phyloP scores from a whole-genome alignment of 2,797 vertebrate species.

The Miichthys miiuy region DNA sequence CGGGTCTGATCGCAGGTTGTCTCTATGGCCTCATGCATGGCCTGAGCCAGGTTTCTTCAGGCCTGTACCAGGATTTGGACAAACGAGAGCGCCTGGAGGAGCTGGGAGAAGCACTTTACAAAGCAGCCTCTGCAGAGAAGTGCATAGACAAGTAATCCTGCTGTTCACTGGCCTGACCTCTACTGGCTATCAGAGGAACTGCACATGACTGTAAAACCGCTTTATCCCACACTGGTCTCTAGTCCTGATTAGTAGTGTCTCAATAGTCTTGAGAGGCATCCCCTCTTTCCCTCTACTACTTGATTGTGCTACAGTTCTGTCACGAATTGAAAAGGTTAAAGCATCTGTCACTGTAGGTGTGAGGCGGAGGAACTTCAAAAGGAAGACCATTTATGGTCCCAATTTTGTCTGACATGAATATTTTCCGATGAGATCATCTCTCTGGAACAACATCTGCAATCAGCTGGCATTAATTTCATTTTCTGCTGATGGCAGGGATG shows the following conservation, averaged over 20 bases:
- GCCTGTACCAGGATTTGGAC: constrained; percentile 91
- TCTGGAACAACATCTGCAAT: constrained; percentile 18
- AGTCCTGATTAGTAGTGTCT: constrained; percentile 23
- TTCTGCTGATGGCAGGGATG: constrained; percentile 11
- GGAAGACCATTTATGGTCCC: constrained; percentile 1
- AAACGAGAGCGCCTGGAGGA: constrained; percentile 88
- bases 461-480: constrained; percentile 7
- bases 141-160: constrained; percentile 93
- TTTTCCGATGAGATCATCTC: not conserved
- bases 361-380: constrained; percentile 11
- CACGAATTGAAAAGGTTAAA: constrained; percentile 24
- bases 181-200: constrained; percentile 67
- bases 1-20: constrained; percentile 93
- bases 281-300: constrained; percentile 11
- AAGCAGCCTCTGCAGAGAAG: constrained; percentile 91
- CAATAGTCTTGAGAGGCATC: constrained; percentile 29
- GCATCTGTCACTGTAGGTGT: constrained; percentile 1
- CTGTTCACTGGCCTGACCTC: constrained; percentile 66
- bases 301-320: constrained; percentile 40
- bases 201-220: constrained; percentile 60
- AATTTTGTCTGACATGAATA: not conserved
- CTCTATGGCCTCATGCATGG: constrained; percentile 93
- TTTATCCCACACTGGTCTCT: constrained; percentile 39
- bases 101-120: constrained; percentile 90
- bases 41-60: constrained; percentile 85